phyloP scores from a whole-genome alignment of 2,113 vertebrate genomes.

The Ptyas mucosa region DNA sequence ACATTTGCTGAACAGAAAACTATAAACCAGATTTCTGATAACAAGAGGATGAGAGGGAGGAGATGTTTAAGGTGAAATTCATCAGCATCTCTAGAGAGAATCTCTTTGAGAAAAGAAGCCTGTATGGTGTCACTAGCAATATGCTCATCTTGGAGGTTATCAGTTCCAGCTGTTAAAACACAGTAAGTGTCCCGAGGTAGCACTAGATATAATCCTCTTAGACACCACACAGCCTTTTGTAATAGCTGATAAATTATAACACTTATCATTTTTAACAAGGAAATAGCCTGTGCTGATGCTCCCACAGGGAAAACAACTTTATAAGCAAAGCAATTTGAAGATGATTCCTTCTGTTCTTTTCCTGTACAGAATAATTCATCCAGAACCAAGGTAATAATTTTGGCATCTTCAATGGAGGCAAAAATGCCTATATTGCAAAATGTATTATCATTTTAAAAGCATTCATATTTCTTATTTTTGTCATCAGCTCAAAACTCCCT shows the following conservation, averaged over 20 bases:
- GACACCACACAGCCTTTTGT: slow-evolving; percentile 21
- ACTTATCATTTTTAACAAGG: slow-evolving; percentile 22
- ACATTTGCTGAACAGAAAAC: neutral
- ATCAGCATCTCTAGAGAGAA: neutral
- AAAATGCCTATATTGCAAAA: slow-evolving; percentile 6
- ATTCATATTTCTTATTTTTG: neutral
- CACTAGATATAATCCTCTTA: slow-evolving; percentile 13
- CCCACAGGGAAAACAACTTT: neutral
- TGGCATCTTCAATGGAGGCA: neutral
- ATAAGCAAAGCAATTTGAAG: slow-evolving; percentile 19
- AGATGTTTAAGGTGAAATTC: neutral
- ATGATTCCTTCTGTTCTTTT: slow-evolving; percentile 11
- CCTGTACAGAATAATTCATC: neutral
- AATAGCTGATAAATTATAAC: slow-evolving; percentile 30
- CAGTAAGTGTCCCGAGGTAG: neutral
- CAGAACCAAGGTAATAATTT: neutral
- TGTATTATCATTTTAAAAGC: neutral
- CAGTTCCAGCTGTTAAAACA: neutral
- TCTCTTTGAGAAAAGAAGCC: neutral
- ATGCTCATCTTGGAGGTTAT: neutral
- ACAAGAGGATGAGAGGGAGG: neutral
- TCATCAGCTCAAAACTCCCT: neutral
- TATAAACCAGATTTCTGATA: neutral
- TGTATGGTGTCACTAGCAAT: neutral
- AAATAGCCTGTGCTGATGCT: slow-evolving; percentile 5